Evolutionary conservation across 2,888 invertebrate species (phyloP).

Genomic region (Teleiodes luculella): DNA sequence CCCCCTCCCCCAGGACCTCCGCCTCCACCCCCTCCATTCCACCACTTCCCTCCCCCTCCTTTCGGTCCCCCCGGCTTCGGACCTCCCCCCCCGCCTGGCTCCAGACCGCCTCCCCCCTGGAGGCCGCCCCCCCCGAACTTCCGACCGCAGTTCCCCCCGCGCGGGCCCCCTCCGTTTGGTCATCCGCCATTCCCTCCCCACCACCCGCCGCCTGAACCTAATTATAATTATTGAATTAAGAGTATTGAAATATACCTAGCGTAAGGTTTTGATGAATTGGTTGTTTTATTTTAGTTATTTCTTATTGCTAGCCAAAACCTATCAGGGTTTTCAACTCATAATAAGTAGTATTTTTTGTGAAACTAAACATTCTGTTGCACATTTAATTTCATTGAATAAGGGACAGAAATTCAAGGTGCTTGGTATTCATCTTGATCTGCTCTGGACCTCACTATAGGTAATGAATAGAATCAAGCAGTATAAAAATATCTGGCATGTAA

Average conservation of each 20-base stretch:
- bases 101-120: conserved; percentile 82
- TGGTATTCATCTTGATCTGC: too few species aligned
- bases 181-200: conserved; percentile 84
- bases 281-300: too few species aligned
- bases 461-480: too few species aligned
- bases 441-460: too few species aligned
- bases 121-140: conserved; percentile 83
- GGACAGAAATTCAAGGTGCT: too few species aligned
- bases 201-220: conserved; percentile 70
- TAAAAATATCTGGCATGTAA: too few species aligned
- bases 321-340: too few species aligned
- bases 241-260: conserved; percentile 29
- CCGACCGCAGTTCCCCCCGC: conserved; percentile 79
- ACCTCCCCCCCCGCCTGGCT: conserved; percentile 78
- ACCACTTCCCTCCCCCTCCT: conserved; percentile 51
- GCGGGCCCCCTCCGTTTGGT: conserved; percentile 83
- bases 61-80: conserved; percentile 65
- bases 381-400: too few species aligned
- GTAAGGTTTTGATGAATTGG: conserved; percentile 16
- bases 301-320: too few species aligned
- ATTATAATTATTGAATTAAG: conserved; percentile 63
- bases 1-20: conserved; percentile 63
- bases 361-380: too few species aligned
- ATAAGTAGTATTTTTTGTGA: too few species aligned
- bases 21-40: conserved; percentile 63